Percentiles rank a stretch among this genome's conserved stretches.
phyloP scores from a whole-genome alignment of 2,888 invertebrate genomes.

The Scelioninae gen. 1 region DNA sequence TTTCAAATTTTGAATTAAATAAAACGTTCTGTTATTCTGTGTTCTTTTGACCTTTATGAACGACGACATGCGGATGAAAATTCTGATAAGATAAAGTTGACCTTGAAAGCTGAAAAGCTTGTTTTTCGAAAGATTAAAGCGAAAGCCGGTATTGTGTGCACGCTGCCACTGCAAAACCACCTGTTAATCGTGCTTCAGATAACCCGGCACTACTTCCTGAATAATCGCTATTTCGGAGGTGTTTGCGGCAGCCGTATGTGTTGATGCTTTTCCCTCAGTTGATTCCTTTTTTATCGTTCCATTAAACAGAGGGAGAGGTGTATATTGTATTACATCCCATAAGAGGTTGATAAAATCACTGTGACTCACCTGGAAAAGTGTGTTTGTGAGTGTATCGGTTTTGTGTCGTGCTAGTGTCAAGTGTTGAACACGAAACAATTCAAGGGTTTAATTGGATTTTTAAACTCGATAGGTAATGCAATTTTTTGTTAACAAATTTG shows the following conservation, averaged over 20 bases:
- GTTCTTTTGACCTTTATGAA: not conserved
- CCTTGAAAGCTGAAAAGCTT: slow-evolving; percentile 12
- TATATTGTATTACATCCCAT: not conserved
- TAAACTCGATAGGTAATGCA: slow-evolving; percentile 15
- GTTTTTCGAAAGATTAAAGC: slow-evolving; percentile 16
- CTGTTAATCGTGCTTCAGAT: slow-evolving; percentile 64
- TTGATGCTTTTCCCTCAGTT: not conserved
- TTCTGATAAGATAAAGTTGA: not conserved
- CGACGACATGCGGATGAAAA: not conserved
- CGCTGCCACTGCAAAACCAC: slow-evolving; percentile 55
- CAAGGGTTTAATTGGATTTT: slow-evolving; percentile 19
- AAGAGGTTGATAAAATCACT: slow-evolving; percentile 35
- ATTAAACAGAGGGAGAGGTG: not conserved
- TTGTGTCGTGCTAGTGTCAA: slow-evolving; percentile 43
- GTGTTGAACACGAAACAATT: slow-evolving; percentile 21
- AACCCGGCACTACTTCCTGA: slow-evolving; percentile 29
- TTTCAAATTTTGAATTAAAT: too few species aligned
- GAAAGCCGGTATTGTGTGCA: slow-evolving; percentile 34
- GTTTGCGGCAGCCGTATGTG: slow-evolving; percentile 16
- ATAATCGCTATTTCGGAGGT: slow-evolving; percentile 58
- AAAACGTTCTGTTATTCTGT: too few species aligned
- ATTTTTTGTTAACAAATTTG: too few species aligned
- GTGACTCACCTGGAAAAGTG: slow-evolving; percentile 29
- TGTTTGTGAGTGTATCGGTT: slow-evolving; percentile 29
- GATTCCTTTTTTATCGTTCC: slow-evolving; percentile 4